Evolutionary conservation across 2,797 vertebrate genomes (phyloP).

Genomic region (Characodon lateralis): DNA sequence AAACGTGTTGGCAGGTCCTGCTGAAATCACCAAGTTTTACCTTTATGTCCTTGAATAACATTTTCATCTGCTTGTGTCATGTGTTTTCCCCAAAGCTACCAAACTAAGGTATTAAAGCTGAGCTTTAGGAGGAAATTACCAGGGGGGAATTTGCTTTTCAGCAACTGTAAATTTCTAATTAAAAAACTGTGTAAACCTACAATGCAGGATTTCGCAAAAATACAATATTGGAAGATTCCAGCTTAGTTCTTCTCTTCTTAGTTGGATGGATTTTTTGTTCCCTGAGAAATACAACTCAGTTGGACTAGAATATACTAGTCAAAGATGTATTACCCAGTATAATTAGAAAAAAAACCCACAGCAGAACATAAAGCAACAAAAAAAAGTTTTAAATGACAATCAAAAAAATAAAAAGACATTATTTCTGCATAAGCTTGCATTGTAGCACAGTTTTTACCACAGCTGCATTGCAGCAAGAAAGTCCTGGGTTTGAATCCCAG

Average conservation of each 20-base stretch:
- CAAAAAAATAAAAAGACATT: not conserved
- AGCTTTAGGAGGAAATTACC: not conserved
- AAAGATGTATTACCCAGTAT: not conserved
- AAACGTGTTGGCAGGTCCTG: slow-evolving; percentile 32
- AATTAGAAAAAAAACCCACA: not conserved
- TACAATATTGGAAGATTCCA: no score
- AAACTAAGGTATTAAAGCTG: not conserved
- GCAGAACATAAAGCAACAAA: not conserved
- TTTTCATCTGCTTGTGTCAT: slow-evolving; percentile 13
- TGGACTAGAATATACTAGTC: not conserved
- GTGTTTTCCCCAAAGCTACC: not conserved
- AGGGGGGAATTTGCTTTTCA: not conserved
- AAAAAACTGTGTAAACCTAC: not conserved
- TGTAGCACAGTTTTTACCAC: not conserved
- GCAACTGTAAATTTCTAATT: not conserved
- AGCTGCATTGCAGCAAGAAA: not conserved
- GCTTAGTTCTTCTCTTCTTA: no score
- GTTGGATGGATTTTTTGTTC: not conserved
- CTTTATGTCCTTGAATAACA: slow-evolving; percentile 46
- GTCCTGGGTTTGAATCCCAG: no score
- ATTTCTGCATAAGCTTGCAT: not conserved
- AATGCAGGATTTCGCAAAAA: not conserved
- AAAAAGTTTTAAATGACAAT: not conserved
- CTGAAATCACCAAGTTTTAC: slow-evolving; percentile 40
- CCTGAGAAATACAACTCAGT: not conserved